A percentile compares a stretch with the other conserved stretches of the same genome.
Conservation (phyloP, 2,888 invertebrate genomes). For the Helicoverpa assulta region DNA sequence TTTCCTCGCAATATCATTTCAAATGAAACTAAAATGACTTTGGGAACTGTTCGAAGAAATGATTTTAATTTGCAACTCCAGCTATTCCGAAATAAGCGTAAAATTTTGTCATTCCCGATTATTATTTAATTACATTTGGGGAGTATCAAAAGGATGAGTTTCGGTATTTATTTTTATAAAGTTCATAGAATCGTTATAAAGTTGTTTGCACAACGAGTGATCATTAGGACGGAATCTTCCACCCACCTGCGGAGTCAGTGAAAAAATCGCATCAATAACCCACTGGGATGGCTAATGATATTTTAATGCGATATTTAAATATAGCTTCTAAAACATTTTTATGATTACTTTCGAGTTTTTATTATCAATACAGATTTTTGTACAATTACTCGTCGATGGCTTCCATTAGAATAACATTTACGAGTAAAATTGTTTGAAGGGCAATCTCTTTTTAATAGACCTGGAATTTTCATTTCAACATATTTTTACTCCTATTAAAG, state of each 20-base stretch:
- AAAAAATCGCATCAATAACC: constrained; percentile 56
- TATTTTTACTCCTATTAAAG: too few species aligned
- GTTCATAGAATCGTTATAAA: constrained; percentile 11
- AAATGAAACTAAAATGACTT: constrained; percentile 17
- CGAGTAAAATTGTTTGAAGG: too few species aligned
- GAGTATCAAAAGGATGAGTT: background rate
- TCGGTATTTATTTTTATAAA: constrained; percentile 15
- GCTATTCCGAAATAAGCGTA: background rate
- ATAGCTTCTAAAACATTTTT: constrained; percentile 20
- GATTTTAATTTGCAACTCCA: background rate
- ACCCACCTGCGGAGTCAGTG: constrained; percentile 26
- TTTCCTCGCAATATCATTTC: constrained; percentile 29
- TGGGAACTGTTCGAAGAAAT: constrained; percentile 4
- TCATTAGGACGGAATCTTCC: constrained; percentile 29
- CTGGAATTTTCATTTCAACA: too few species aligned
- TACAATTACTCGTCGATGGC: background rate
- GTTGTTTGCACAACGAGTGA: constrained; percentile 25
- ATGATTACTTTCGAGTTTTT: background rate
- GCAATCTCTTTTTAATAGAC: too few species aligned
- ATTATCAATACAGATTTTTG: constrained; percentile 2
- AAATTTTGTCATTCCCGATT: background rate
- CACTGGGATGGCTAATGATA: constrained; percentile 44
- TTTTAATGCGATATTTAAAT: constrained; percentile 58
- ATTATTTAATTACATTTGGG: constrained; percentile 1
- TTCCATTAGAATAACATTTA: background rate